Conservation (phyloP, 2,113 vertebrate species). For the Taxidea taxus region DNA sequence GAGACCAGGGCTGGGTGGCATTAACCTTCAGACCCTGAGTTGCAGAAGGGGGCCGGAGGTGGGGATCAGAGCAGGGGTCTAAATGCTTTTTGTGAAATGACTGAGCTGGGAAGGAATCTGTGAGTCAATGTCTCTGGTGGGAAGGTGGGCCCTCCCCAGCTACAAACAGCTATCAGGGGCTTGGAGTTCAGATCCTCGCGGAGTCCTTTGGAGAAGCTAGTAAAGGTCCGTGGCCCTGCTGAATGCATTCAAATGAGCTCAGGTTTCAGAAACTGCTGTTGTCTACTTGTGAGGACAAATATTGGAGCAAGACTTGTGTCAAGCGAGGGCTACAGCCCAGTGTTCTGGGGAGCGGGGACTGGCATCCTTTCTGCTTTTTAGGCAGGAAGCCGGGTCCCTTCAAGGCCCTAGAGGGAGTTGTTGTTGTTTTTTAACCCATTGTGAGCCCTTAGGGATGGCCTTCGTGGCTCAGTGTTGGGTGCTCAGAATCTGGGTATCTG, state of each 20-base stretch:
- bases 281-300: neutral
- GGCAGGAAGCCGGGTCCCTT: neutral
- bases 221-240: neutral
- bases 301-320: accelerated
- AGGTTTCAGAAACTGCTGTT: neutral
- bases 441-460: neutral
- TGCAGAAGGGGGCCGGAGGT: neutral
- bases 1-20: neutral
- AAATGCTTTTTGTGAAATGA: neutral
- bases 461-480: neutral
- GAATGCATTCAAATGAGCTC: neutral
- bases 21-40: neutral
- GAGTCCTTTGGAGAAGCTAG: neutral
- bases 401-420: neutral
- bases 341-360: neutral
- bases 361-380: neutral
- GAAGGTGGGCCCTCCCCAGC: neutral
- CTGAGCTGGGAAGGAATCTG: neutral
- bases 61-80: neutral
- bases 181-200: neutral
- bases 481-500: neutral
- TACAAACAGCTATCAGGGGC: too few species aligned
- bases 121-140: neutral
- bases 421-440: neutral
- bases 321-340: neutral